Conservation (phyloP, 92 coral and sea anemone species). For the Phenganax stokvisi region DNA sequence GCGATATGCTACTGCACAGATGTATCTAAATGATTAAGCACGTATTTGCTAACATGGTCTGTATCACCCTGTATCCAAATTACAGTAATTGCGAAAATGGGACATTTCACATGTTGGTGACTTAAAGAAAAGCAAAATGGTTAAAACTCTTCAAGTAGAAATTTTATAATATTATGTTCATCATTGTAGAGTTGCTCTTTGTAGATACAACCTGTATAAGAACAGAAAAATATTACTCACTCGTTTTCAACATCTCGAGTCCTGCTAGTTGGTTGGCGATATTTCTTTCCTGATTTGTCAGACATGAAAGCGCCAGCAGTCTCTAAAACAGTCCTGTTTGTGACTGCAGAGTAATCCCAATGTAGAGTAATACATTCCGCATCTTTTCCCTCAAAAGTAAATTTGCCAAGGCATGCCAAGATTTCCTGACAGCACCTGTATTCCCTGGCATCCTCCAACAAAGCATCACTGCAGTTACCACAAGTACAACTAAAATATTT, state of each 20-base stretch:
- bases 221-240: too few relatives aligned
- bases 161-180: too few relatives aligned
- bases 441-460: conserved; percentile 17
- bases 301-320: background rate
- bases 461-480: background rate
- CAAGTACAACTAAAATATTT: too few relatives aligned
- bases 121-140: too few relatives aligned
- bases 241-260: background rate
- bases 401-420: conserved; percentile 21
- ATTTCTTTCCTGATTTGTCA: background rate
- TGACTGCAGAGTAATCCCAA: conserved; percentile 7
- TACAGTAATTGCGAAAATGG: too few relatives aligned
- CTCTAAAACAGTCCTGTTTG: background rate
- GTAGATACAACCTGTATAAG: too few relatives aligned
- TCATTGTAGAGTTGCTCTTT: too few relatives aligned
- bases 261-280: background rate
- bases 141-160: too few relatives aligned
- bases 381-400: conserved; percentile 16
- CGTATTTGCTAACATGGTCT: too few relatives aligned
- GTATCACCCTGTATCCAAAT: too few relatives aligned
- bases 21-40: background rate
- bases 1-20: conserved; percentile 19
- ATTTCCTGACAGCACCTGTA: conserved; percentile 31
- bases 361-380: conserved; percentile 21
- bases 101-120: too few relatives aligned